phyloP scores from a whole-genome alignment of 92 coral and sea anemone species.

The Plumapathes pennacea region DNA sequence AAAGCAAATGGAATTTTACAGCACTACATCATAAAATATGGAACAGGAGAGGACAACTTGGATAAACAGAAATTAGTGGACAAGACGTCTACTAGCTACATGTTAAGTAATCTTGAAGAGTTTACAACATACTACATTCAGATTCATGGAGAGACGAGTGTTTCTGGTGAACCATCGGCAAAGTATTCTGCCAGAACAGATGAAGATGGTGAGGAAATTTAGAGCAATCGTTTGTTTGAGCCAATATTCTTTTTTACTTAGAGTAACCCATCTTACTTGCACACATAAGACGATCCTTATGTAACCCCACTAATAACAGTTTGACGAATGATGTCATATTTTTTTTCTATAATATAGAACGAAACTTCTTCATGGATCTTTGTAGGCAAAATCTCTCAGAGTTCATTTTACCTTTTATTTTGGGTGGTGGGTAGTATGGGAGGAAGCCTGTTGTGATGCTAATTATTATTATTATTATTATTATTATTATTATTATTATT shows the following conservation, averaged over 20 bases:
- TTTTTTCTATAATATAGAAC: no score
- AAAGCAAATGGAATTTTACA: conserved; percentile 42
- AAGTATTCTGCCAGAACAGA: conserved; percentile 34
- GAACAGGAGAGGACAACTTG: conserved; percentile 17
- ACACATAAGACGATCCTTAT: no score
- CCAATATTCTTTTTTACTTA: background rate
- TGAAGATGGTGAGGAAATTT: conserved; percentile 50
- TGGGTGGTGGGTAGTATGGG: no score
- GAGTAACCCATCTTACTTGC: background rate
- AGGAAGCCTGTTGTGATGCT: no score
- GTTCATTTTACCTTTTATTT: no score
- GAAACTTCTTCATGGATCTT: no score
- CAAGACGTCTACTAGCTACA: background rate
- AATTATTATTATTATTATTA: no score
- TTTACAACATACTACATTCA: conserved; percentile 41
- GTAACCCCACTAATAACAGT: no score
- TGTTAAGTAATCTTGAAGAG: conserved; percentile 24
- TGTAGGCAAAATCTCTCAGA: no score
- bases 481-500: no score
- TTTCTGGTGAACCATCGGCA: conserved; percentile 43
- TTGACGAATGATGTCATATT: no score
- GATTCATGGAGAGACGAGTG: conserved; percentile 56
- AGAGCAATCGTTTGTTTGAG: background rate
- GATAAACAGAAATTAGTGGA: background rate
- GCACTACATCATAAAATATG: conserved; percentile 49